Evolutionary conservation across 2,113 vertebrate genomes (phyloP), one percentile per base, ranked within the genome.

Genomic region (Seriola rivoliana): DNA sequence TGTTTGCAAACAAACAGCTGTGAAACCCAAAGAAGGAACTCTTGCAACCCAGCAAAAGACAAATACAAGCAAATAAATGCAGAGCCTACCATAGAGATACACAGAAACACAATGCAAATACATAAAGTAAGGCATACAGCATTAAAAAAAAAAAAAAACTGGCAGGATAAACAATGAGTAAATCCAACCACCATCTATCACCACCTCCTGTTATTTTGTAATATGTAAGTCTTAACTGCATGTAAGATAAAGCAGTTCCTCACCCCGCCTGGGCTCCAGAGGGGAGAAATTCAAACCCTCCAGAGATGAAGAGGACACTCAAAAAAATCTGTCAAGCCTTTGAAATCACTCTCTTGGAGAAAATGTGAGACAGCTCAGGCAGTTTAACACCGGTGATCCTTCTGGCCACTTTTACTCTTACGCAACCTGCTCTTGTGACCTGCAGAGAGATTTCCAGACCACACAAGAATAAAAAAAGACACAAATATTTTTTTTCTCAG

Each of bases 271-370:
- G 21, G 64, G 48, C 29, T 42, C 25, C 38, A 55, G 29, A 62
- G 10, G 63, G 13, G 21, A 62, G 25, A 68, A 38, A 21, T 25
- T 46, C 44, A 36, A 42, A 40, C 63, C 77, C 19, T 66, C 12
- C 32, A 46, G 67, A 72, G 78, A 85, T 69, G 25, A 80, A 70
- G 38, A 68, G 70, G 66, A 46, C 48, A 40, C 83, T 88, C 42
- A 5, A n/a, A 34, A 72, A 29, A 50, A 63, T 70, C 64, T 44
- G 72, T 80, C 23, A 80, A 68, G 54, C 62, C 81, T 77, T 68
- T 66, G 55, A 77, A 75, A 65, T 55, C 21, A 8, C 11, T 44
- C 42, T 58, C 10, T 17, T 52, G 16, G 23, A 48, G 32, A 42
- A 25, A 68, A 57, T 84, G 73, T 6, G 44, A 74, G 38, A 63